These are phyloP conservation scores for Zosterops lateralis DNA, from an alignment of 2,113 vertebrate genomes.

Conservation along the genomic window DNA sequence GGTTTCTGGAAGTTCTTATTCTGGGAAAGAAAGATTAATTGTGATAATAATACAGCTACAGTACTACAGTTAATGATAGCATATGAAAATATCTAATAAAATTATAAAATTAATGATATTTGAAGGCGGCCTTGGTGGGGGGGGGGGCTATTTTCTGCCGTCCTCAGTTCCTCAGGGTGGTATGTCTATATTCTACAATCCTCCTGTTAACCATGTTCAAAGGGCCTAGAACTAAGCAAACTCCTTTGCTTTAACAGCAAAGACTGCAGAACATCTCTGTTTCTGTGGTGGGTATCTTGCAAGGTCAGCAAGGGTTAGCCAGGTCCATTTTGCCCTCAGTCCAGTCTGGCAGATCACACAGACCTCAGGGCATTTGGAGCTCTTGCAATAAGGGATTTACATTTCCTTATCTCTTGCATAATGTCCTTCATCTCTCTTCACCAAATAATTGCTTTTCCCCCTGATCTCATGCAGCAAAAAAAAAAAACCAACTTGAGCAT, in stretches of 20 bases:
- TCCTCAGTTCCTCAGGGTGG: background rate
- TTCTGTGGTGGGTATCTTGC: background rate
- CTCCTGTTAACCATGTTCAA: background rate
- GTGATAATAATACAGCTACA: background rate
- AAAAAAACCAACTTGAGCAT: background rate
- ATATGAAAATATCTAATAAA: background rate
- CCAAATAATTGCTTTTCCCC: background rate
- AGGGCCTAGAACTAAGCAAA: background rate
- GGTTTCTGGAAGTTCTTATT: background rate
- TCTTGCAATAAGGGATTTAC: accelerated
- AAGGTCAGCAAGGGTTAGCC: background rate
- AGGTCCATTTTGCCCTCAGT: background rate
- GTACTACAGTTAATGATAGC: background rate
- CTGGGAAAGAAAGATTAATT: background rate
- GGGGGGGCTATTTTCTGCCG: background rate
- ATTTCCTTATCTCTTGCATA: background rate
- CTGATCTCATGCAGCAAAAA: background rate
- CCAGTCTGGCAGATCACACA: background rate
- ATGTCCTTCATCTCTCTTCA: background rate
- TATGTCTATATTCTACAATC: background rate
- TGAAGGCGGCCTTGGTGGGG: background rate
- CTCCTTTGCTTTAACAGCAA: background rate
- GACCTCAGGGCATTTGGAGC: background rate
- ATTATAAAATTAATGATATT: background rate
- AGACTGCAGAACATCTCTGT: background rate